Base-by-base conservation (phyloP, 2,797 vertebrate species). In the Sebastolobus alascanus region DNA sequence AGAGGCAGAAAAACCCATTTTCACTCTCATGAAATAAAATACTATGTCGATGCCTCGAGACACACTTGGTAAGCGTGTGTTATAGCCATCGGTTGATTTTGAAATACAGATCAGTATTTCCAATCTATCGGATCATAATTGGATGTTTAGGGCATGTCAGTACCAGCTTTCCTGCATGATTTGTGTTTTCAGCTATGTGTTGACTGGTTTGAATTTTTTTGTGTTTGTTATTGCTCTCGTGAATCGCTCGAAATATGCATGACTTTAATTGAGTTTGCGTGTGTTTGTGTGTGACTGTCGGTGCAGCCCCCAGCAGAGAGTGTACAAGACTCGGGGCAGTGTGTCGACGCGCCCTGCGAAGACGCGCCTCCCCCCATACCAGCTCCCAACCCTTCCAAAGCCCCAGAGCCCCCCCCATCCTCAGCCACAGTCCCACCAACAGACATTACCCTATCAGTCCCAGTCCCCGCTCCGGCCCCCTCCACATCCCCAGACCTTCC, bases 281-380 rank as follows among this genome's bases (percentile, higher is more conserved):
- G 87, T 95, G 87, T 94, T 93, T 95, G 91, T 95, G 87, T 94
- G 92, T 96, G 92, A 93, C 91, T 96, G 92, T 96, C 73, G 94
- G 94, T 82, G 94, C 96, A 99, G 98, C 96, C 96, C 90, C 79
- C 96, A 93, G 95, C 93, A 93, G 94, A 90, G 58, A 67, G 85
- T 77, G 80, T 74, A 2, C 96, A 95, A 93, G 95, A 96, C 85
- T 90, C 78, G 40, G 95, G 88, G 85, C 94, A 90, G 90, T 82
- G 91, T 92, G 92, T 93, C 90, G 90, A 77, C 88, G 68, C 82
- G 71, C 74, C 86, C 22, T 65, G 88, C 82, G 95, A 95, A 79
- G 95, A 95, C 61, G 80, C 90, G 82, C 95, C 95, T 91, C 78
- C 87, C 78, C 91, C 91, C 69, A 65, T 90, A n/a, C 86, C 92